Evolutionary conservation across 1,140 invertebrate genomes (phyloP), one percentile per base, ranked within the genome.

Genomic region (Aricia agestis): DNA sequence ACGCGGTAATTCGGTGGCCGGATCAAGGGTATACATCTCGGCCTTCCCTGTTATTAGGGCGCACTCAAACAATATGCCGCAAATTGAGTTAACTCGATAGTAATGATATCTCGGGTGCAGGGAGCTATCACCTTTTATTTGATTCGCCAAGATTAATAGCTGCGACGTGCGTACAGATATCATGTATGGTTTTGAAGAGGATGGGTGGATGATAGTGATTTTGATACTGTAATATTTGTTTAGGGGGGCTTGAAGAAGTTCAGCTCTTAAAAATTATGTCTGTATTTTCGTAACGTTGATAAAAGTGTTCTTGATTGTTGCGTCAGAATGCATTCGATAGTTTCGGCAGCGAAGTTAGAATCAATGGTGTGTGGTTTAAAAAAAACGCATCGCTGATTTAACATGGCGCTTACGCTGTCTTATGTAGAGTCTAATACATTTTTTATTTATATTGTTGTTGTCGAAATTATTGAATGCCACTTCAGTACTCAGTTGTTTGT

Each of bases 51-150:
- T 90, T 89, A 91, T 91, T 90, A 91, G 85, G 83, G 82, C 82
- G 74, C 85, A 88, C 85, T 84, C 89, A 88, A 90, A 90, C 89
- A 91, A 90, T 91, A 91, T 85, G 83, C 86, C 86, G 72, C 87
- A 91, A 91, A 91, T 91, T 91, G 87, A 90, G 86, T 91, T 89
- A 91, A 91, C 85, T 89, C 85, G 84, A 83, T 91, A 91, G 90
- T 91, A 91, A 91, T 84, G 79, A 84, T 87, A 86, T 90, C 85
- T 82, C 80, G 78, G 80, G 76, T 78, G 80, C 81, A 78, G 81
- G 79, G 84, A 79, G 61, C 78, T 86, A 87, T 85, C 86, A 83
- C 80, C 82, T 89, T 86, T 89, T 85, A 91, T 91, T 89, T 82
- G 80, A 87, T 88, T 87, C 81, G 77, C 74, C 71, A 79, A 87